These are phyloP conservation scores for Thripadectes ignobilis DNA, from an alignment of 2,797 vertebrate species.

Conservation along the genomic window DNA sequence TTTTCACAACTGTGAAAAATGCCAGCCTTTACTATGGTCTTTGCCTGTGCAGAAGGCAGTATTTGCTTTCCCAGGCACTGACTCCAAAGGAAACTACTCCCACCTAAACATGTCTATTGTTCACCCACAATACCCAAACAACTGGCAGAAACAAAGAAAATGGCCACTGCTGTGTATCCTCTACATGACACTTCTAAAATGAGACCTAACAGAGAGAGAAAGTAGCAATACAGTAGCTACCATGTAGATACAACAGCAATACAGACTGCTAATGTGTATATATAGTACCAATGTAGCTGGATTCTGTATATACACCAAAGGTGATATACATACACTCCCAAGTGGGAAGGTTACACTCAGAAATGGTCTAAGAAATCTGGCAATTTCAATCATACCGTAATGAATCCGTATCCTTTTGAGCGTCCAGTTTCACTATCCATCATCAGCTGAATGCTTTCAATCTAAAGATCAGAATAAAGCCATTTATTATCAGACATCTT, in stretches of 20 bases:
- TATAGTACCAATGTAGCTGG: not conserved
- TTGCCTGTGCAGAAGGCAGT: not conserved
- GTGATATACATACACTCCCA: not conserved
- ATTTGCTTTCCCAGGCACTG: not conserved
- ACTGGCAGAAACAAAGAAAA: not conserved
- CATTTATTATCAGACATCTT: not conserved
- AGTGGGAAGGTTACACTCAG: not conserved
- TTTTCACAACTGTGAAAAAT: not conserved
- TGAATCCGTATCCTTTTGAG: slow-evolving; percentile 97
- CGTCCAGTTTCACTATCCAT: slow-evolving; percentile 95
- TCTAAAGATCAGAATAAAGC: slow-evolving; percentile 74
- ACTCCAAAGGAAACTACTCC: not conserved
- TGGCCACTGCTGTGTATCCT: not conserved
- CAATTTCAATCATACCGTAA: slow-evolving; percentile 83
- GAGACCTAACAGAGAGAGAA: not conserved
- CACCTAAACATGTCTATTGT: fast-evolving
- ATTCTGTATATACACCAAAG: too few species aligned
- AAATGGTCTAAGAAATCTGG: not conserved
- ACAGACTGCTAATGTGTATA: not conserved
- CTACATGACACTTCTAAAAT: not conserved
- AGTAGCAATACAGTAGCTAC: not conserved
- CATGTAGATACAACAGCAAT: not conserved
- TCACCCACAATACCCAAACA: not conserved
- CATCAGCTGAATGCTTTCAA: slow-evolving; percentile 98
- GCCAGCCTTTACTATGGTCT: not conserved